Conservation (phyloP, 2,888 invertebrate species). For the Andrena marginata region DNA sequence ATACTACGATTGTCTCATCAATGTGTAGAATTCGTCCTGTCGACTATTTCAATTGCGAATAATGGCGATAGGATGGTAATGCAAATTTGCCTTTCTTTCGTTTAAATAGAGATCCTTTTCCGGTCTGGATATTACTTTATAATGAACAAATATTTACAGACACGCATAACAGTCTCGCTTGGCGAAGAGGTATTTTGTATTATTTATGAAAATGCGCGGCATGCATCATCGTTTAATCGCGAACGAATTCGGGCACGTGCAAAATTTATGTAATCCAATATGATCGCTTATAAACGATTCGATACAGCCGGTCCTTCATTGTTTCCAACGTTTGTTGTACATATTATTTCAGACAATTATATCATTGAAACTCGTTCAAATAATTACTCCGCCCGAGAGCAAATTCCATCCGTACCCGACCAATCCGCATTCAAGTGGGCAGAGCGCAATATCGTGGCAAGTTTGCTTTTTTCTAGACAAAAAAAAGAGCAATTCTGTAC, state of each 20-base stretch:
- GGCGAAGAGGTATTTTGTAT: background rate
- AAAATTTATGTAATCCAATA: constrained; percentile 37
- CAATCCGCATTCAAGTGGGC: background rate
- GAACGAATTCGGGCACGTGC: constrained; percentile 16
- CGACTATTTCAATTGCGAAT: background rate
- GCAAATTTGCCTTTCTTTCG: no score
- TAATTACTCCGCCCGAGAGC: constrained; percentile 40
- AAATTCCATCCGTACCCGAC: constrained; percentile 32
- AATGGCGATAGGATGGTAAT: background rate
- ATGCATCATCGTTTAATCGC: constrained; percentile 14
- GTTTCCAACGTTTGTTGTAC: constrained; percentile 38
- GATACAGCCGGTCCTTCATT: background rate
- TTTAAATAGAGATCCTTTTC: background rate
- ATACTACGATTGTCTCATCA: no score
- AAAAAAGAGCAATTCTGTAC: constrained; percentile 19
- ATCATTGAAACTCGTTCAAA: constrained; percentile 53
- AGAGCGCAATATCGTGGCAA: constrained; percentile 20
- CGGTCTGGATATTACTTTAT: background rate
- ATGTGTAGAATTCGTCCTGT: no score
- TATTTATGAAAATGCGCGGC: constrained; percentile 17
- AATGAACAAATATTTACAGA: background rate
- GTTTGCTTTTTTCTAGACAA: constrained; percentile 9
- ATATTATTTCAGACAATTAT: constrained; percentile 57
- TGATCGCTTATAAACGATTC: constrained; percentile 1
- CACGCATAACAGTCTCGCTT: background rate